Base-by-base conservation (phyloP, 2,797 vertebrate species). In the Oreortyx pictus region DNA sequence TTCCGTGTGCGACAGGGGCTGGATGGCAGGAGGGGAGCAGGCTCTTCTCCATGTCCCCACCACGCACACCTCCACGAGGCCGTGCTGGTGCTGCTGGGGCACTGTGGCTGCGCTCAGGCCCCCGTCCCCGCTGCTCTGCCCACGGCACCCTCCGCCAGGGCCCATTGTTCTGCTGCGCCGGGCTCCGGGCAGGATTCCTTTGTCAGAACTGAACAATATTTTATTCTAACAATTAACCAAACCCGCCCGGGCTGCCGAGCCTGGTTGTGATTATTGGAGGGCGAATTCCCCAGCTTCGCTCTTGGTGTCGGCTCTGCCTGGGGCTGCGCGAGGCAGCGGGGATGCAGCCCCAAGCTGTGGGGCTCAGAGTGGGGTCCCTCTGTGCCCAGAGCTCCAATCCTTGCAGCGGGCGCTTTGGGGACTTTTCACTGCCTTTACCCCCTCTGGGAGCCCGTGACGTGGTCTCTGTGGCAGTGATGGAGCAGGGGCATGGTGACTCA, bases 221-320 rank as follows among this genome's bases (percentile, higher is more conserved):
- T 96, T 91, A 93, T 95, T 92, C 92, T 59, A 91, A 93, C 95
- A 96, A 96, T 95, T 93, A 94, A 72, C 93, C 94, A 88, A 96
- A 85, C 85, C 72, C 94, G 15, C 88, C 94, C 71, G 91, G 92
- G 86, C 86, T 64, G 75, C 67, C 7, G 35, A 87, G 92, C 94
- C 96, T 96, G 96, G 70, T 96, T 94, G 92, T 95, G 92, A 97
- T 97, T 97, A 96, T 88, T 95, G 83, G 88, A 94, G 92, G 92
- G 67, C 23, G 37, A 85, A 90, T 94, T 89, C 93, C 88, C 88
- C 84, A 87, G 88, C 89, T 49, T 65, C 13, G 23, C 89, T 81
- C 78, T 71, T 11, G 81, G 82, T 89, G 41, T 39, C 41, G 56
- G 79, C 90, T 86, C 60, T 2, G 62, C 79, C 66, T 90, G 95